phyloP scores from a whole-genome alignment of 2,113 vertebrate genomes.

The Mormyrus lacerda region DNA sequence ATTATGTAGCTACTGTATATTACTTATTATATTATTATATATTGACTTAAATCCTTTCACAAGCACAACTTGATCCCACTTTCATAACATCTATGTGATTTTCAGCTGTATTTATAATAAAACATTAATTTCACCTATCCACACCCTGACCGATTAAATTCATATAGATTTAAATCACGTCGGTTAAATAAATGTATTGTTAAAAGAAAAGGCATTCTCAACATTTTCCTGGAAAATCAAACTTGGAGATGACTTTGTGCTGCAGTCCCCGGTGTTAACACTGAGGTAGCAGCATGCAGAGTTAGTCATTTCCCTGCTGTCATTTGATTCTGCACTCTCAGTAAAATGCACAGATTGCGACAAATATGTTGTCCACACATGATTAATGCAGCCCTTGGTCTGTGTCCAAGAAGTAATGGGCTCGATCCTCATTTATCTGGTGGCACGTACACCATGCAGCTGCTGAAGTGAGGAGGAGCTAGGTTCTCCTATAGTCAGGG shows the following conservation, averaged over 20 bases:
- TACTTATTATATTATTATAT: not conserved
- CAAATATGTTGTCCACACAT: constrained; percentile 14
- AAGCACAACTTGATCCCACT: not conserved
- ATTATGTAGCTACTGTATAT: not conserved
- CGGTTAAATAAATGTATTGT: not conserved
- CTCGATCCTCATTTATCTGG: not conserved
- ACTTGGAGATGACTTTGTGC: not conserved
- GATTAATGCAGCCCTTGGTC: constrained; percentile 8
- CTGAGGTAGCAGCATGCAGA: not conserved
- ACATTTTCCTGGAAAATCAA: not conserved
- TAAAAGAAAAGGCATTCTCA: not conserved
- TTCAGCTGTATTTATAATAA: not conserved
- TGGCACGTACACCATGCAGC: not conserved
- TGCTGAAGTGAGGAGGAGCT: not conserved
- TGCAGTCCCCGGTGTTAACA: not conserved
- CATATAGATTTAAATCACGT: not conserved
- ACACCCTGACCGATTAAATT: not conserved
- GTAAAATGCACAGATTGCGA: constrained; percentile 14
- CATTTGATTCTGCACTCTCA: constrained; percentile 13
- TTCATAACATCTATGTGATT: not conserved
- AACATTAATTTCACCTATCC: not conserved
- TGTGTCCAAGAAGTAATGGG: constrained; percentile 12
- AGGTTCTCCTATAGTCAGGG: not conserved
- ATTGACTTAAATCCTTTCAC: not conserved
- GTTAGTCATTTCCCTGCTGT: constrained; percentile 9